These are phyloP conservation scores for Apus apus DNA, from an alignment of 2,113 vertebrate species.

Conservation along the genomic window DNA sequence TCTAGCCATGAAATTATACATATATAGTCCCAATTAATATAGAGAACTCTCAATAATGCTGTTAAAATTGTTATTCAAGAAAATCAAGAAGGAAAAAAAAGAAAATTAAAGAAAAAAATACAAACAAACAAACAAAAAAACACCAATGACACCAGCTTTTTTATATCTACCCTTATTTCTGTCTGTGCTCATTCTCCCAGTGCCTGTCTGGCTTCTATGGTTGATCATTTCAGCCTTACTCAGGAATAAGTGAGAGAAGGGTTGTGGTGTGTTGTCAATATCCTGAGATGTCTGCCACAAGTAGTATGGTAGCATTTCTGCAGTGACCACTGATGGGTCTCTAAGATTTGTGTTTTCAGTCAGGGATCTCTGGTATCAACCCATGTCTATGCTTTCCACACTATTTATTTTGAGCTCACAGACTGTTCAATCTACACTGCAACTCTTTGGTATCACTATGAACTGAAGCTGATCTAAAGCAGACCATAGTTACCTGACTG, in stretches of 20 bases:
- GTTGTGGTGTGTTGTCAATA: not conserved
- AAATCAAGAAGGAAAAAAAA: not conserved
- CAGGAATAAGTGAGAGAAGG: too few species aligned
- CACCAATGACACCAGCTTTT: too few species aligned
- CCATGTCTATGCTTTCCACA: not conserved
- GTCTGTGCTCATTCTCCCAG: not conserved
- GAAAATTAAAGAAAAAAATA: too few species aligned
- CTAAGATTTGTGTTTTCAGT: not conserved
- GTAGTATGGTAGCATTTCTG: not conserved
- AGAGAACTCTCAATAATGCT: not conserved
- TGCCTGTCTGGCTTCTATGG: fast-evolving
- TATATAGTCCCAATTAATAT: not conserved
- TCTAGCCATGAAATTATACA: not conserved
- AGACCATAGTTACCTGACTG: not conserved
- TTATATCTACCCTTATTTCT: not conserved
- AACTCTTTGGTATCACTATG: not conserved
- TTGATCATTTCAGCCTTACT: not conserved
- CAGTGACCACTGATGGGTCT: not conserved
- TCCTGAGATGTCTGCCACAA: not conserved
- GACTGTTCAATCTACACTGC: not conserved
- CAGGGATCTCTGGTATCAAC: not conserved
- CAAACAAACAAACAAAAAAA: too few species aligned
- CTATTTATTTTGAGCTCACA: not conserved
- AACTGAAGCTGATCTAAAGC: not conserved
- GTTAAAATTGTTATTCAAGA: not conserved